Conservation (phyloP, 2,113 vertebrate species). For the Zootoca vivipara region DNA sequence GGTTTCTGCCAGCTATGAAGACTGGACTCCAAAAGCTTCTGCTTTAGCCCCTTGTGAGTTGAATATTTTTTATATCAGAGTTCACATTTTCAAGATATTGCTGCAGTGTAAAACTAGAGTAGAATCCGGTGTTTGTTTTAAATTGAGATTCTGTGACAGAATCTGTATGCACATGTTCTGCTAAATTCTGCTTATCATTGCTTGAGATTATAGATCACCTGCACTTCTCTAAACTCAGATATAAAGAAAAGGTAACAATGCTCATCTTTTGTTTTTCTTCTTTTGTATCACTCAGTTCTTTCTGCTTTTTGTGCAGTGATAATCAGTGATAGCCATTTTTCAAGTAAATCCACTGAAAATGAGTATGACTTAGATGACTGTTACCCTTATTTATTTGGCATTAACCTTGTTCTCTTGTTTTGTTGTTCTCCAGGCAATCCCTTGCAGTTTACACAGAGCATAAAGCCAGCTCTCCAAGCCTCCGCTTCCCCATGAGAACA, state of each 20-base stretch:
- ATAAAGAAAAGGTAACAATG: background rate
- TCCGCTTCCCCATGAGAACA: too few relatives aligned
- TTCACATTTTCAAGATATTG: background rate
- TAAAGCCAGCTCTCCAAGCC: too few relatives aligned
- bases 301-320: background rate
- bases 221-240: background rate
- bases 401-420: slow-evolving; percentile 31
- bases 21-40: background rate
- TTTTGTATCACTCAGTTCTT: background rate
- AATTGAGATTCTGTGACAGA: background rate
- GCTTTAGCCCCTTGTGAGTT: background rate
- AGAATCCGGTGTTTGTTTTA: background rate
- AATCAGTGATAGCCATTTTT: too few relatives aligned
- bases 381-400: rapidly evolving
- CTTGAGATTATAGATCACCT: too few relatives aligned
- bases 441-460: too few relatives aligned
- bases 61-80: background rate
- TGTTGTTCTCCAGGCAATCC: background rate
- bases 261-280: background rate
- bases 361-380: too few relatives aligned
- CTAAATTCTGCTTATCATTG: background rate
- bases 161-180: background rate
- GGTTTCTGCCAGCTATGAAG: background rate
- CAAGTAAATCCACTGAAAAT: too few relatives aligned
- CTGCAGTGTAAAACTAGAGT: background rate